Percentiles rank a stretch among this genome's conserved stretches.
These are phyloP conservation scores for Mimumesa dahlbomi DNA, from an alignment of 2,888 invertebrate species.

Conservation along the genomic window DNA sequence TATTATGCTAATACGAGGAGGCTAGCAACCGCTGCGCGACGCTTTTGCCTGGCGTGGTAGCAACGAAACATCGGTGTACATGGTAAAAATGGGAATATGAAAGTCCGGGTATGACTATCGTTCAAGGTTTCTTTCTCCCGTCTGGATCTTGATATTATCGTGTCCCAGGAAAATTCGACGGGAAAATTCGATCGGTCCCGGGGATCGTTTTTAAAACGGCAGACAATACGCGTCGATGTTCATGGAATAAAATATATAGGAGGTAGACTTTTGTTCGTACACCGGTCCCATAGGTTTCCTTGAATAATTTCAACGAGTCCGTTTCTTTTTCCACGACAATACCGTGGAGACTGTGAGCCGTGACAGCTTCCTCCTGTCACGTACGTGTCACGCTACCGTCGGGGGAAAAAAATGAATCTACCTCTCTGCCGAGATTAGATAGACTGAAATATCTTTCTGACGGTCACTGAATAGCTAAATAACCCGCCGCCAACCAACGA, in stretches of 20 bases:
- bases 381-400: slow-evolving; percentile 23
- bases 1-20: slow-evolving; percentile 75
- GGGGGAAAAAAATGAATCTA: slow-evolving; percentile 38
- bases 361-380: slow-evolving; percentile 49
- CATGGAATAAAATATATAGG: too few relatives aligned
- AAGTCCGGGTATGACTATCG: slow-evolving; percentile 6
- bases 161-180: too few relatives aligned
- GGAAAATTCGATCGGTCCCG: too few relatives aligned
- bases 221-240: too few relatives aligned
- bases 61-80: slow-evolving; percentile 39
- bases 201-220: too few relatives aligned
- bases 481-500: slow-evolving; percentile 1
- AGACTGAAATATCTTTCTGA: slow-evolving; percentile 36
- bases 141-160: too few relatives aligned
- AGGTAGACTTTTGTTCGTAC: too few relatives aligned
- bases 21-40: slow-evolving; percentile 40
- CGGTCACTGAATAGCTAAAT: slow-evolving; percentile 44
- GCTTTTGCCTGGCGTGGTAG: slow-evolving; percentile 24
- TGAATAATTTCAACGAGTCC: slow-evolving; percentile 60
- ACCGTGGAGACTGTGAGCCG: slow-evolving; percentile 11
- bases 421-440: slow-evolving; percentile 24
- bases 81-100: slow-evolving; percentile 27
- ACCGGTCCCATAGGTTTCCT: slow-evolving; percentile 30
- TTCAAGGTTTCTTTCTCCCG: too few relatives aligned
- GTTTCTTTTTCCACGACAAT: too few relatives aligned